Conservation (phyloP, 2,888 invertebrate species). For the Coenonympha arcania region DNA sequence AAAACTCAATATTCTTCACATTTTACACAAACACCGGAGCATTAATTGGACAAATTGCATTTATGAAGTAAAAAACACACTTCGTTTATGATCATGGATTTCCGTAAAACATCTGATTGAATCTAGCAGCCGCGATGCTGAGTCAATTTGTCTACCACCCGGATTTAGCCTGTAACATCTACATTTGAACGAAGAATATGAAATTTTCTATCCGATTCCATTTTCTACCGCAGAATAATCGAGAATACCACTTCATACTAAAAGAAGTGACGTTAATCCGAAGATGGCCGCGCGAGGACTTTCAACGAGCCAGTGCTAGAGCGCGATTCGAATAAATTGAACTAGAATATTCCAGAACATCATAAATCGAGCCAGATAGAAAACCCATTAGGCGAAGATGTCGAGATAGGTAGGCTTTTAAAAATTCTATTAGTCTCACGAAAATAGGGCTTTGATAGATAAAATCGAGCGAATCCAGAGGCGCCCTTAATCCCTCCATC, state of each 20-base stretch:
- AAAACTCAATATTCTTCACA: too few relatives aligned
- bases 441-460: constrained; percentile 33
- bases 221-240: not conserved
- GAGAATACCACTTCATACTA: not conserved
- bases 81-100: too few relatives aligned
- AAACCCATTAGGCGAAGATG: constrained; percentile 25
- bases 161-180: too few relatives aligned
- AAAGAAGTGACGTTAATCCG: constrained; percentile 7
- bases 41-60: too few relatives aligned
- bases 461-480: constrained; percentile 31
- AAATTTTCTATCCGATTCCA: not conserved
- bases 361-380: constrained; percentile 23
- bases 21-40: too few relatives aligned
- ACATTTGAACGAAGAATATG: not conserved
- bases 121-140: too few relatives aligned
- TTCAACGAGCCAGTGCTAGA: constrained; percentile 9
- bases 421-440: constrained; percentile 32
- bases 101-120: too few relatives aligned
- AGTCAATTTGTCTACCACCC: too few relatives aligned
- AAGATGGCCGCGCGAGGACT: constrained; percentile 7
- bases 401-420: constrained; percentile 27
- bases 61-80: too few relatives aligned
- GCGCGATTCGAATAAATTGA: constrained; percentile 5
- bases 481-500: constrained; percentile 51
- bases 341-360: constrained; percentile 14